These are phyloP conservation scores for Drosophila santomea DNA, from an alignment of 1,140 invertebrate species.

Conservation along the genomic window DNA sequence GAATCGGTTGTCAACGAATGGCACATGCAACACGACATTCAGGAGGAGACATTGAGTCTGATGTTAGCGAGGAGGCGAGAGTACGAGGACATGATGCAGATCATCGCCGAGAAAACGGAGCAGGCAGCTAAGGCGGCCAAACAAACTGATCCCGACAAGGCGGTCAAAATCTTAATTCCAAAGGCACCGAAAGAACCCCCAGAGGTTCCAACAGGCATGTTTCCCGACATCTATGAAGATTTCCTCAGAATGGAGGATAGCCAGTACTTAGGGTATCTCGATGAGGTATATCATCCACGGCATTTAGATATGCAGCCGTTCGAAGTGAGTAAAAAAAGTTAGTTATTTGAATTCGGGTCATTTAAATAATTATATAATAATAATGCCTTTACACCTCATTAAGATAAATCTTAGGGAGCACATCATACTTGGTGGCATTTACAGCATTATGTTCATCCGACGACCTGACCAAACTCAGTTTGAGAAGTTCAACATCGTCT, in stretches of 20 bases:
- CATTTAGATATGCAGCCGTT: constrained; percentile 27
- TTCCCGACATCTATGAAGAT: constrained; percentile 44
- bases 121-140: constrained; percentile 30
- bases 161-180: constrained; percentile 30
- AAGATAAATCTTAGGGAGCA: constrained; percentile 71
- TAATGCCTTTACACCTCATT: background rate
- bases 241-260: constrained; percentile 59
- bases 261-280: constrained; percentile 52
- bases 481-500: constrained; percentile 56
- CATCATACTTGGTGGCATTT: constrained; percentile 69
- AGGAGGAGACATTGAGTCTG: constrained; percentile 33
- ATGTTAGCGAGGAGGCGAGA: constrained; percentile 31
- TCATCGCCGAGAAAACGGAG: constrained; percentile 41
- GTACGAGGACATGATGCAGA: constrained; percentile 56
- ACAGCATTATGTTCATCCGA: constrained; percentile 55
- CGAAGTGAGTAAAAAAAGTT: constrained; percentile 46
- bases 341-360: too few relatives aligned
- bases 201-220: constrained; percentile 22
- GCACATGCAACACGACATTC: constrained; percentile 54
- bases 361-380: background rate
- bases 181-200: constrained; percentile 60
- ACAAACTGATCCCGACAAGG: background rate
- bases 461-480: constrained; percentile 52
- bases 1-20: constrained; percentile 63
- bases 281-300: constrained; percentile 58